Percentiles rank a stretch among this genome's conserved stretches.
Conservation (phyloP, 1,140 invertebrate species). For the Eubasilissa regina region DNA sequence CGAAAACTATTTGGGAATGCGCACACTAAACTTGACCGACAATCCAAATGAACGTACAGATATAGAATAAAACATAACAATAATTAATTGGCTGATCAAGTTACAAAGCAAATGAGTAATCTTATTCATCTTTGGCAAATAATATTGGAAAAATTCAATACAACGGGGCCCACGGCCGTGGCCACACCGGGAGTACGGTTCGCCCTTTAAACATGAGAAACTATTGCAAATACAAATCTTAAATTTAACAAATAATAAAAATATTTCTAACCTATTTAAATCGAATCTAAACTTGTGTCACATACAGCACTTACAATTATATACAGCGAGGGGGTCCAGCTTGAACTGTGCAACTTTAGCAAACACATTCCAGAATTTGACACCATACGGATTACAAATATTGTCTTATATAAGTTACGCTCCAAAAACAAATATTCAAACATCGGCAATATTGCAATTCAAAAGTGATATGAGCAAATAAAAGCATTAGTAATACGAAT, state of each 20-base stretch:
- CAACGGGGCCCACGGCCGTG: conserved; percentile 6
- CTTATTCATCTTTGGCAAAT: conserved; percentile 48
- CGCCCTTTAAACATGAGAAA: conserved; percentile 8
- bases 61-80: conserved; percentile 25
- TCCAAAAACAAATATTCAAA: background rate
- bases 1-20: conserved; percentile 37
- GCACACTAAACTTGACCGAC: conserved; percentile 35
- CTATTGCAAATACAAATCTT: conserved; percentile 30
- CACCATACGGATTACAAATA: background rate
- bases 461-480: too few species aligned
- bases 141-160: conserved; percentile 37
- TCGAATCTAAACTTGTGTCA: conserved; percentile 12
- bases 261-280: conserved; percentile 33
- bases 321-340: conserved; percentile 8
- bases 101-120: conserved; percentile 37
- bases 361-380: conserved; percentile 34
- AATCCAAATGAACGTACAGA: conserved; percentile 18
- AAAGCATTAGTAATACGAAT: too few species aligned
- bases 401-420: too few species aligned
- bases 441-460: conserved; percentile 4
- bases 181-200: conserved; percentile 7
- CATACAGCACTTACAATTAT: conserved; percentile 9
- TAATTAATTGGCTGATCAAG: conserved; percentile 33
- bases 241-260: conserved; percentile 23
- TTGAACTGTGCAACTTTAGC: conserved; percentile 38